These are phyloP conservation scores for Lagopus muta DNA, from an alignment of 2,113 vertebrate genomes.

Conservation along the genomic window DNA sequence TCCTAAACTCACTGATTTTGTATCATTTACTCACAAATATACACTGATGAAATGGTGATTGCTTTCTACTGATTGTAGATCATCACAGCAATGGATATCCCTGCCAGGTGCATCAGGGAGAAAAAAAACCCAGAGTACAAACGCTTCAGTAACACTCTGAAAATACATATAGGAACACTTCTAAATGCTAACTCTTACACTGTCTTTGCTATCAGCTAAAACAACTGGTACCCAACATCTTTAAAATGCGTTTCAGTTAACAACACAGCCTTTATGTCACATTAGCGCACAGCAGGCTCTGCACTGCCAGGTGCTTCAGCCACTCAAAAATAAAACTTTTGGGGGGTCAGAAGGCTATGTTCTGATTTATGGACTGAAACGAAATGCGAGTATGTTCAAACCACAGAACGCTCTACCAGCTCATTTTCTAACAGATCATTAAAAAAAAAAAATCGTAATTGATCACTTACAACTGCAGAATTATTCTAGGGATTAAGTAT, in stretches of 20 bases:
- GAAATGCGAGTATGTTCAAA: background rate
- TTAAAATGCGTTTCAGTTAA: background rate
- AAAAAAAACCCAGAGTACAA: background rate
- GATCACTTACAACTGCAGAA: background rate
- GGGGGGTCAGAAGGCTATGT: background rate
- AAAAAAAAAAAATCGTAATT: background rate
- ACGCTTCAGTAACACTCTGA: background rate
- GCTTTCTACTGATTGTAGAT: background rate
- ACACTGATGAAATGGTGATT: no score
- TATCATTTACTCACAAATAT: background rate
- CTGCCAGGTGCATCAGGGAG: background rate
- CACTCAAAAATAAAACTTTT: background rate
- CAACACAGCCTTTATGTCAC: background rate
- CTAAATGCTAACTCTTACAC: background rate
- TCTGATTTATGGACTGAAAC: background rate
- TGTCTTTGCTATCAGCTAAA: background rate
- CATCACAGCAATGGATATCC: background rate
- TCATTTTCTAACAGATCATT: background rate
- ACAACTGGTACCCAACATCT: background rate
- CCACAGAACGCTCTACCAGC: background rate
- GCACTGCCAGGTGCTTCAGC: background rate
- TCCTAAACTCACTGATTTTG: background rate
- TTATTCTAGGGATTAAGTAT: background rate
- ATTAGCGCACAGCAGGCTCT: background rate
- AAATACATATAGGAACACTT: no score